phyloP scores from a whole-genome alignment of 2,113 vertebrate genomes.

The Noctilio leporinus region DNA sequence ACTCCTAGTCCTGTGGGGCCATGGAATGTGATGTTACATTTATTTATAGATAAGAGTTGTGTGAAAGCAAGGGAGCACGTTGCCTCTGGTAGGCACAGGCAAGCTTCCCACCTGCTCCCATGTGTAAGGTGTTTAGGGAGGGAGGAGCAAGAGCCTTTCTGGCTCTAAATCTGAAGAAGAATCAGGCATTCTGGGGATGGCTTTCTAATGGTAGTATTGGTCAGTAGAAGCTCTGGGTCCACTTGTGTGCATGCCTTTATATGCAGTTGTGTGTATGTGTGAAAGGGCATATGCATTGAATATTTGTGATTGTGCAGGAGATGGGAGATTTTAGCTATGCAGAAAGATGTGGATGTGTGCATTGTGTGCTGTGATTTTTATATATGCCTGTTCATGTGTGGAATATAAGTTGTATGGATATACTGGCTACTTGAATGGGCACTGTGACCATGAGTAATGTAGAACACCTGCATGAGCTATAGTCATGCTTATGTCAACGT shows the following conservation, averaged over 20 bases:
- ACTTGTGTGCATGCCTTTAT: background rate
- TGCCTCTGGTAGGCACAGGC: constrained; percentile 45
- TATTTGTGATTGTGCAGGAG: background rate
- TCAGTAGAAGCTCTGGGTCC: background rate
- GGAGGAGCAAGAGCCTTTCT: background rate
- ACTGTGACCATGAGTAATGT: background rate
- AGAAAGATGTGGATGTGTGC: background rate
- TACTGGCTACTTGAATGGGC: background rate
- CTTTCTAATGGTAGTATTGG: background rate
- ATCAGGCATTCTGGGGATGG: background rate
- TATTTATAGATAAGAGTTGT: constrained; percentile 63
- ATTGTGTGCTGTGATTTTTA: background rate
- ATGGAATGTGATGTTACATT: constrained; percentile 52
- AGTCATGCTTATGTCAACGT: background rate
- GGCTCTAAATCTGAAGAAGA: background rate
- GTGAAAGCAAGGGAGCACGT: background rate
- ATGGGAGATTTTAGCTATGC: background rate
- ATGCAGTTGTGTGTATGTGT: background rate
- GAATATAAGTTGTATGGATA: background rate
- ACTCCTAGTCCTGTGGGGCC: constrained; percentile 34
- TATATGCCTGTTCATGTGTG: background rate
- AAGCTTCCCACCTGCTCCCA: constrained; percentile 46
- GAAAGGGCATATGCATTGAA: background rate
- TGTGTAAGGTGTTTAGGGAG: background rate
- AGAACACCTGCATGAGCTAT: background rate